A percentile compares a stretch with the other conserved stretches of the same genome.
Conservation (phyloP, 2,113 vertebrate species). For the Sclerurus mexicanus region DNA sequence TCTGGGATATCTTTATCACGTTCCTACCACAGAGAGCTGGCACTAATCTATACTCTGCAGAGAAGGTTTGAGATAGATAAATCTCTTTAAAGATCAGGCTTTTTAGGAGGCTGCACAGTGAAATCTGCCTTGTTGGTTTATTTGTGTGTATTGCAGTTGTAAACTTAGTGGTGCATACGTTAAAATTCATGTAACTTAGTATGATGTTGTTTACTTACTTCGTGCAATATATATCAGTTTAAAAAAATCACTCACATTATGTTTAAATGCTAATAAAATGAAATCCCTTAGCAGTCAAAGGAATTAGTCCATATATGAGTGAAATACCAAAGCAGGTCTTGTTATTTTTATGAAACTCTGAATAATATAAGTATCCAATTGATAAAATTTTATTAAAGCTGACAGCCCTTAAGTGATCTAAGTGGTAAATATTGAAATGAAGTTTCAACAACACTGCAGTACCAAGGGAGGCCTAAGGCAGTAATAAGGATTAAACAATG, state of each 20-base stretch:
- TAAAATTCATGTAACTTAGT: conserved; percentile 5
- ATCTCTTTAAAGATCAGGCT: not conserved
- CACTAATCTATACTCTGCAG: not conserved
- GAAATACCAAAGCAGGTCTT: conserved; percentile 75
- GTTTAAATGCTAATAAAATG: conserved; percentile 73
- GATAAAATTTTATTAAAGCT: conserved; percentile 86
- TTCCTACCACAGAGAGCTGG: not conserved
- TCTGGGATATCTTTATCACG: not conserved
- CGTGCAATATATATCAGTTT: not conserved
- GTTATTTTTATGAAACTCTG: conserved; percentile 82
- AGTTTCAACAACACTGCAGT: conserved; percentile 71
- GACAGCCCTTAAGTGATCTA: conserved; percentile 89
- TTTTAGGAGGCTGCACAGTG: not conserved
- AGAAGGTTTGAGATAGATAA: not conserved
- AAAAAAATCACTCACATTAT: conserved; percentile 43
- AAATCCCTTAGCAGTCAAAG: conserved; percentile 77
- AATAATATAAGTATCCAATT: conserved; percentile 87
- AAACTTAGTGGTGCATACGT: not conserved
- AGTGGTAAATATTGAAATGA: conserved; percentile 89
- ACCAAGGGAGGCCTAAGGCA: conserved; percentile 69
- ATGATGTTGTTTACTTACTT: conserved; percentile 1
- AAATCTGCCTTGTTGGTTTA: not conserved
- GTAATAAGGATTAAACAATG: conserved; percentile 81
- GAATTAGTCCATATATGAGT: conserved; percentile 72
- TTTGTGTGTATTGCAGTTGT: not conserved